Base-by-base conservation (phyloP, 37 sponge, comb jelly and placozoan species). In the Chondrosia reniformis region DNA sequence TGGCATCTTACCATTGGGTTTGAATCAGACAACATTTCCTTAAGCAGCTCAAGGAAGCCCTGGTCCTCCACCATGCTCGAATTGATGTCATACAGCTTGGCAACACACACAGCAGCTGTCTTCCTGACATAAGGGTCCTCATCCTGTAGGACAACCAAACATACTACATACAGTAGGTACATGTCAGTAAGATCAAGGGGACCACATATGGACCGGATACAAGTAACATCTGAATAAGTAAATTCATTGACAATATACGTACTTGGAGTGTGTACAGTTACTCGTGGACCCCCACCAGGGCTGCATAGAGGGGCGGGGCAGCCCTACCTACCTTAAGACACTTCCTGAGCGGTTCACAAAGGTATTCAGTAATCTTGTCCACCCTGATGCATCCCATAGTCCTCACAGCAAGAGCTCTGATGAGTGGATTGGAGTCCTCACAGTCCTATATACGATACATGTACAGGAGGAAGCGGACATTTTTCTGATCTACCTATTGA, bases 1-100 rank as follows among this genome's bases (percentile, higher is more conserved):
- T n/a, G n/a, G n/a, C n/a, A n/a, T n/a, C n/a, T n/a, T 80, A 86
- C 98, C 99, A 98, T 98, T 76, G 99, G 99, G 77, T 89, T 92
- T 74, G 95, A 89, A 76, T 98, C 99, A 63, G 96, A 95, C 66
- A 98, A 85, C 15, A 93, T 84, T 38, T 98, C 99, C 69, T 89
- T 91, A 42, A 98, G 89, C 56, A 89, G 80, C 45, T 98, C 99
- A 62, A 98, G 84, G 75, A 98, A 98, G 24, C 99, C 99, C 63
- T 98, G 99, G 78, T 98, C 99, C 78, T 98, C 99, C 44, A 98
- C 99, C 40, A 95, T 85, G 25, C 82, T 80, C 52, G 93, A 38
- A 72, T 92, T 95, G 89, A 98, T 98, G 85, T 98, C 99, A 63
- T 95, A 93, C 25, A 98, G 81, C 77, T 98, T 98, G 34, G 96